Conservation (phyloP, 2,888 invertebrate genomes). For the Anarsia innoxiella region DNA sequence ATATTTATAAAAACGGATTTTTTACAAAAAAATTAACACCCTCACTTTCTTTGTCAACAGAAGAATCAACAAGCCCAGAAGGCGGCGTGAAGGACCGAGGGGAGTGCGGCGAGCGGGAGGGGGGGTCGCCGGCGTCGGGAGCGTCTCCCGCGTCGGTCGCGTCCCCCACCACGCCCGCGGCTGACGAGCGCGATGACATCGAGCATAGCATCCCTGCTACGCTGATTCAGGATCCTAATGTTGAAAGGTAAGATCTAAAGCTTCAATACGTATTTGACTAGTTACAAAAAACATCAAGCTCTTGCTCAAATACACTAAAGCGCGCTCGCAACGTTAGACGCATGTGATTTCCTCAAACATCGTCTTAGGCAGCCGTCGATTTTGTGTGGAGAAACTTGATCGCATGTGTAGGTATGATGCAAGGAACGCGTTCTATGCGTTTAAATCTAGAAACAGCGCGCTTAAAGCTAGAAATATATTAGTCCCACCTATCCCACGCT, state of each 20-base stretch:
- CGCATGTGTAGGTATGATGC: too few species aligned
- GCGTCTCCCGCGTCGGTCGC: slow-evolving; percentile 45
- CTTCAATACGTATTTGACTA: too few species aligned
- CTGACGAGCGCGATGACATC: slow-evolving; percentile 67
- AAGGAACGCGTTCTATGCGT: too few species aligned
- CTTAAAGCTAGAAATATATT: too few species aligned
- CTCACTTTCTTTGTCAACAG: slow-evolving; percentile 56
- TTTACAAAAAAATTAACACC: neutral
- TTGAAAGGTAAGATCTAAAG: slow-evolving; percentile 50
- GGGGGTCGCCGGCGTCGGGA: slow-evolving; percentile 52
- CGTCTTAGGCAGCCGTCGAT: too few species aligned
- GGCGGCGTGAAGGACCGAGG: slow-evolving; percentile 74
- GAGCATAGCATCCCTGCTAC: slow-evolving; percentile 74
- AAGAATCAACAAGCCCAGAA: slow-evolving; percentile 76
- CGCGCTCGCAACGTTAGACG: too few species aligned
- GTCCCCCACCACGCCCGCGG: slow-evolving; percentile 50
- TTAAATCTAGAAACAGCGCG: too few species aligned
- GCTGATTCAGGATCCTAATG: slow-evolving; percentile 70
- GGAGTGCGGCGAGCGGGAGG: slow-evolving; percentile 65
- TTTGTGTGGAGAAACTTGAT: too few species aligned
- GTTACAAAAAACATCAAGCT: too few species aligned
- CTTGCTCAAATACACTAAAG: too few species aligned
- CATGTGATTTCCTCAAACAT: too few species aligned
- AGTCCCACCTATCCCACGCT: too few species aligned
- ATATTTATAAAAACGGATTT: neutral